Base-by-base conservation (phyloP, 2,797 vertebrate genomes). In the Ceryle rudis region DNA sequence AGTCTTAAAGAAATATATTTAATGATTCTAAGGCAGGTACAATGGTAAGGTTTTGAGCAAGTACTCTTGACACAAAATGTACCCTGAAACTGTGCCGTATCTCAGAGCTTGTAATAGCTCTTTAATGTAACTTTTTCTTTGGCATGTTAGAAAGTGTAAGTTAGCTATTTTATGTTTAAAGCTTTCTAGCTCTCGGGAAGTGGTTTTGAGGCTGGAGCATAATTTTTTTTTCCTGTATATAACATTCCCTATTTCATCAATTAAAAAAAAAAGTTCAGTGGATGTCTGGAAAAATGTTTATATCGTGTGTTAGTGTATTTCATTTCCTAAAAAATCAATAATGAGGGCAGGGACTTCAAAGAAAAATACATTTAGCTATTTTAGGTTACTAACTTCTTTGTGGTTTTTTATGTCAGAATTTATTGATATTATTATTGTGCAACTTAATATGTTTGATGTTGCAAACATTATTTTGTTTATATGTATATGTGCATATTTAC, bases 41-140 rank as follows among this genome's bases (percentile, higher is more conserved):
- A 66, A 47, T 61, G 49, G 29, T n/a, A 73, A 70, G 70, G 54
- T 84, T 96, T 97, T 78, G 72, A 83, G 67, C 87, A 95, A 82
- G 67, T 79, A 61, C 23, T 55, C 49, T 84, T 84, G 67, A 79
- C 64, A 94, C 35, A 91, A 91, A 93, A 93, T 44, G 16, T 23
- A 72, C 9, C 42, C 83, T 49, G 49, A 51, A 37, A 82, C 25
- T 41, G 22, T 69, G 84, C 92, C 95, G 84, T 87, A 91, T 95
- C 26, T 66, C 49, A 73, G 58, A 91, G 84, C 33, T 81, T 66
- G 18, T 80, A 57, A 64, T 61, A 88, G 42, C 70, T 95, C 95
- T 95, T 95, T 92, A 94, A 89, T 95, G 64, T 81, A 97, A 97
- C 97, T 97, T 97, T 86, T 94, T 51, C 64, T 80, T 95, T 83